Evolutionary conservation across 1,140 invertebrate genomes (phyloP).

Genomic region (Pygmarrhopalites habei): DNA sequence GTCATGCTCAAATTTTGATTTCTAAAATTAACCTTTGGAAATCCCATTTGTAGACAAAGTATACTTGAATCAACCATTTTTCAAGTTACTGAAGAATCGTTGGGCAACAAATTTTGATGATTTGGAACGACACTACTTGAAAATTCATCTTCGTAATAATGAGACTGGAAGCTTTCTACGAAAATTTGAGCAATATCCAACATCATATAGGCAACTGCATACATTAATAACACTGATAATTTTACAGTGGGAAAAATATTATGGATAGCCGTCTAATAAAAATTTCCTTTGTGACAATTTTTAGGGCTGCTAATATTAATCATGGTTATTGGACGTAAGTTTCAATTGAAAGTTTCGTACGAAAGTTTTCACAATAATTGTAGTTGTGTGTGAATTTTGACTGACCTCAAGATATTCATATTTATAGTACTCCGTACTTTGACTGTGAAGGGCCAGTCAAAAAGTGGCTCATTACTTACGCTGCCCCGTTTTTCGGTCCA

Average conservation of each 20-base stretch:
- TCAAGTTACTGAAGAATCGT: conserved; percentile 76
- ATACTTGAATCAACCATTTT: conserved; percentile 79
- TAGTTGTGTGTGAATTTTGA: too few species aligned
- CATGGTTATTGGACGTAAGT: conserved; percentile 93
- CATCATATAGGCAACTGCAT: conserved; percentile 60
- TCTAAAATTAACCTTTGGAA: neutral
- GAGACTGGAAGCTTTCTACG: conserved; percentile 71
- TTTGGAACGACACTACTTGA: conserved; percentile 84
- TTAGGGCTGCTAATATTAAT: conserved; percentile 69
- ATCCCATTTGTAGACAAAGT: conserved; percentile 54
- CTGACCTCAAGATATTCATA: too few species aligned
- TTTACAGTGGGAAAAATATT: neutral
- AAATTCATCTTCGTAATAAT: conserved; percentile 84
- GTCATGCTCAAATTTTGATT: conserved; percentile 26
- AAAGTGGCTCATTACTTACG: conserved; percentile 93
- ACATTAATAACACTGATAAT: too few species aligned
- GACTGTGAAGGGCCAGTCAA: conserved; percentile 84
- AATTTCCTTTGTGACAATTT: too few species aligned
- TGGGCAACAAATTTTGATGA: conserved; percentile 91
- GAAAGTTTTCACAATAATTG: too few species aligned
- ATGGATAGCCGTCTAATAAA: too few species aligned
- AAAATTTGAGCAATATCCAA: conserved; percentile 84
- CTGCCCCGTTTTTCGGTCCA: conserved; percentile 93
- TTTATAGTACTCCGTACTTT: conserved; percentile 84
- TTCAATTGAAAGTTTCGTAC: too few species aligned